Evolutionary conservation across 2,113 vertebrate genomes (phyloP), one percentile per base, ranked within the genome.

Genomic region (Redunca redunca): DNA sequence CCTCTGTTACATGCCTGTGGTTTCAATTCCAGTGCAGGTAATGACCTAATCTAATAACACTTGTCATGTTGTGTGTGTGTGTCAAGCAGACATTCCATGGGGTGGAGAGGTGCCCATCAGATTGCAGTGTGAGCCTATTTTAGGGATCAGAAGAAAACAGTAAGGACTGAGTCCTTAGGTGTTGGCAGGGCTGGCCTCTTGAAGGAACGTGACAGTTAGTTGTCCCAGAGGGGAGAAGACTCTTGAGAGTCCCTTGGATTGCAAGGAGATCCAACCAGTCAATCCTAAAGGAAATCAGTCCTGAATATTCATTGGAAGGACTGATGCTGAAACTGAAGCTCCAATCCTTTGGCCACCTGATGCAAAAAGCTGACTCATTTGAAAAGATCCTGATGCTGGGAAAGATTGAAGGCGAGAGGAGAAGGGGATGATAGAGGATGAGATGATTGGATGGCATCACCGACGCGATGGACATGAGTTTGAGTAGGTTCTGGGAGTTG

Each of bases 391-490:
- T 40, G 67, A 71, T 71, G n/a, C 67, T 71, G 67, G 67, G n/a
- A 71, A 71, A 36, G 67, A 40, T 23, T 36, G 2, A 40, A 71
- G 67, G n/a, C 0, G 0, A 11, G 67, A 71, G 64, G 64, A 71
- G n/a, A 71, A 71, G 67, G 19, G 67, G n/a, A 21, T 6, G 10
- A 71, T n/a, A 12, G 67, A 40, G 19, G 19, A 71, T 40, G n/a
- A 71, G 67, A 71, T 71, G n/a, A 23, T 6, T 71, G 67, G n/a
- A 40, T 71, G 19, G 67, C 67, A 23, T 71, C 67, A 71, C 67
- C 0, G 2, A 71, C 2, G 0, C 5, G 0, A 40, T 71, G 36
- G n/a, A 6, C n/a, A 40, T 71, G 67, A 12, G 19, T 71, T 71
- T 40, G 67, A 40, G 67, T 40, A 71, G 10, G 67, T 10, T 40